A percentile compares a stretch with the other conserved stretches of the same genome.
phyloP scores from a whole-genome alignment of 2,113 vertebrate species.

The Camelus dromedarius region DNA sequence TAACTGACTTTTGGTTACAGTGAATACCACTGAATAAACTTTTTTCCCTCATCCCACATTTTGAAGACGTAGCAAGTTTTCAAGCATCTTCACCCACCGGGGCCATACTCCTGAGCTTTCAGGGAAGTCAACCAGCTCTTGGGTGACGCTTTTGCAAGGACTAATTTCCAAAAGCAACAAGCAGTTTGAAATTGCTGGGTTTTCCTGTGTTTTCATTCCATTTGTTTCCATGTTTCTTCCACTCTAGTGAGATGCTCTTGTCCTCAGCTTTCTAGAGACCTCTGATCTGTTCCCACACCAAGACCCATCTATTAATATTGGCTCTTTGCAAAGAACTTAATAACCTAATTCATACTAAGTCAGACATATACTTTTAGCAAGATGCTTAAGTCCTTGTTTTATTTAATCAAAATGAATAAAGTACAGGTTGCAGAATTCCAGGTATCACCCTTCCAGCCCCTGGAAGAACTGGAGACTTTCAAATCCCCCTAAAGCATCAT shows the following conservation, averaged over 20 bases:
- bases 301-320: not conserved
- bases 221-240: not conserved
- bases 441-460: not conserved
- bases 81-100: not conserved
- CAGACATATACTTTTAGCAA: not conserved
- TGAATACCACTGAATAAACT: not conserved
- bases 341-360: not conserved
- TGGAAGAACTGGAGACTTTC: not conserved
- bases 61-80: not conserved
- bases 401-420: not conserved
- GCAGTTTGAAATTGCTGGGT: not conserved
- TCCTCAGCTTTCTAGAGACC: not conserved
- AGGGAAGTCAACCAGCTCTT: not conserved
- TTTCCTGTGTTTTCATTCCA: not conserved
- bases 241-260: not conserved
- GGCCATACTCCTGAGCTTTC: not conserved
- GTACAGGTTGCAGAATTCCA: not conserved
- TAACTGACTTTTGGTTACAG: not conserved
- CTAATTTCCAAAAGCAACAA: slow-evolving; percentile 16
- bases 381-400: not conserved
- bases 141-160: not conserved
- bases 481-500: not conserved
- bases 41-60: not conserved
- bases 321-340: not conserved
- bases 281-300: not conserved